Conservation (phyloP, 2,888 invertebrate genomes). For the Podabrus alpinus region DNA sequence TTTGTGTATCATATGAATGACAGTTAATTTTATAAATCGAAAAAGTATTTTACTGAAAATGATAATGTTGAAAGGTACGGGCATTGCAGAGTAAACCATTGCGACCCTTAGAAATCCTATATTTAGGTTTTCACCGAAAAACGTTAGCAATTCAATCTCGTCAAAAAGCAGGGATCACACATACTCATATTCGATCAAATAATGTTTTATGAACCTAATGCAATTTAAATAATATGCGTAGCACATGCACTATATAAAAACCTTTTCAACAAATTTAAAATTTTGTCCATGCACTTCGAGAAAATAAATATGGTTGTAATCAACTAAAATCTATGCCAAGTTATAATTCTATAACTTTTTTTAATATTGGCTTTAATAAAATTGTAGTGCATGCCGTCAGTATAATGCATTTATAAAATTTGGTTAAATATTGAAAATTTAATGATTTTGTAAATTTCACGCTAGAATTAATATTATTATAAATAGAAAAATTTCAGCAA, state of each 20-base stretch:
- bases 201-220: not conserved
- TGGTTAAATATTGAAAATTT: not conserved
- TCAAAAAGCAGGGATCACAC: not conserved
- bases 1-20: not conserved
- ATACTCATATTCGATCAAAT: not conserved
- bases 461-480: not conserved
- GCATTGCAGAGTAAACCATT: not conserved
- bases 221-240: not conserved
- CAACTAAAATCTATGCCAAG: too few relatives aligned
- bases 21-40: not conserved
- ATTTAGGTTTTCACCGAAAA: not conserved
- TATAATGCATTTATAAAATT: too few relatives aligned
- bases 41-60: not conserved
- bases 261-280: not conserved
- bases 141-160: not conserved
- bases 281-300: not conserved
- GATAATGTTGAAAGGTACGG: not conserved
- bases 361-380: too few relatives aligned
- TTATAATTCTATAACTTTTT: not conserved
- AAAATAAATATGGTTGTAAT: not conserved
- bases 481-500: not conserved
- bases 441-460: not conserved
- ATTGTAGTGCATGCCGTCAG: not conserved
- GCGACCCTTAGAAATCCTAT: not conserved
- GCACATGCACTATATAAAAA: not conserved